Evolutionary conservation across 2,888 invertebrate genomes (phyloP).

Genomic region (Steinernema carpocapsae): DNA sequence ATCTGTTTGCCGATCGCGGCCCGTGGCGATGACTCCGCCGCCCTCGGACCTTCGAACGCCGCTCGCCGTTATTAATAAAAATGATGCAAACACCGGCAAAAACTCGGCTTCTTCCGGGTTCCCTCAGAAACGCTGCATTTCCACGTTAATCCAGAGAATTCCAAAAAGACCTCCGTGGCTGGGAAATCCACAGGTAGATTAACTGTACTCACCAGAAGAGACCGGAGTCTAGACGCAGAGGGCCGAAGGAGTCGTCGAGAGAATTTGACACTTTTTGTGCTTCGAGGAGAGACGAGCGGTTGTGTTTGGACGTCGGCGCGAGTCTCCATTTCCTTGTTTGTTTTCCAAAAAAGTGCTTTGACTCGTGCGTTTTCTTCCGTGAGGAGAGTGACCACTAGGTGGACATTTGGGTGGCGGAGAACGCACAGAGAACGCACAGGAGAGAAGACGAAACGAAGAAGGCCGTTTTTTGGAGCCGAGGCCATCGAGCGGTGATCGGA

Average conservation of each 20-base stretch:
- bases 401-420: constrained; percentile 25
- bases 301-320: neutral
- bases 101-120: constrained; percentile 13
- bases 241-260: neutral
- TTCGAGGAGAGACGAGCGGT: neutral
- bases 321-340: constrained; percentile 32
- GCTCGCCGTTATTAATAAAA: neutral
- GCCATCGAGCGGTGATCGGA: neutral
- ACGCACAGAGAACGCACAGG: constrained; percentile 22
- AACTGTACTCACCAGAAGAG: too few relatives aligned
- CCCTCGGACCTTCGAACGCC: constrained; percentile 22
- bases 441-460: neutral
- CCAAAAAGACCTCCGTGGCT: neutral
- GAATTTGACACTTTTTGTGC: constrained; percentile 12
- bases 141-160: neutral
- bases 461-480: neutral
- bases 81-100: neutral
- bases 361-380: constrained; percentile 21
- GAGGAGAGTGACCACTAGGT: constrained; percentile 15
- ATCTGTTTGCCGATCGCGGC: constrained; percentile 26
- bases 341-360: constrained; percentile 17
- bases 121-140: neutral
- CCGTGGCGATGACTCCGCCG: constrained; percentile 29
- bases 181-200: neutral
- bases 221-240: neutral